phyloP scores from a whole-genome alignment of 2,113 vertebrate genomes.

The Riparia riparia region DNA sequence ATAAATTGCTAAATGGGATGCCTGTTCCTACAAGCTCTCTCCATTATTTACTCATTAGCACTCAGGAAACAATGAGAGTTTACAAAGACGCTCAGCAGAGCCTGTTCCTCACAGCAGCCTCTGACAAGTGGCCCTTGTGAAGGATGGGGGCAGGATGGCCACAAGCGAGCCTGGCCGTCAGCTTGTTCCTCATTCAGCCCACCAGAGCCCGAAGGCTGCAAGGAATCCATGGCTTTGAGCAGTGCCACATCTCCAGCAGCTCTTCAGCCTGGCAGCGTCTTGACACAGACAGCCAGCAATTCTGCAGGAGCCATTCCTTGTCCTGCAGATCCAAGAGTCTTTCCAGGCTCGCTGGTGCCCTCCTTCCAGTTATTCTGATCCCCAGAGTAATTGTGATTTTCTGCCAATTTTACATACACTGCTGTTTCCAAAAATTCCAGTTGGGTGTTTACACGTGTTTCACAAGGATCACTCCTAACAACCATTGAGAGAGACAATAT shows the following conservation, averaged over 20 bases:
- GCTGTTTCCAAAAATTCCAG: constrained; percentile 4
- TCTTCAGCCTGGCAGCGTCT: background rate
- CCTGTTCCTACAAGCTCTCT: background rate
- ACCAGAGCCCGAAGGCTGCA: background rate
- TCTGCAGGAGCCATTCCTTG: background rate
- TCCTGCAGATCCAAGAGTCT: background rate
- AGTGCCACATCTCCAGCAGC: background rate
- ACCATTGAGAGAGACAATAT: background rate
- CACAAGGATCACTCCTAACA: background rate
- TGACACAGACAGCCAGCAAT: background rate
- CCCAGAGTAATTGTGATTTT: background rate
- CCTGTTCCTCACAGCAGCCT: background rate
- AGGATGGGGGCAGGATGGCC: background rate
- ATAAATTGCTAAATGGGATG: background rate
- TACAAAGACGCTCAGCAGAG: background rate
- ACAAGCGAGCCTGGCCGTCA: background rate
- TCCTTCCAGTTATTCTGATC: background rate
- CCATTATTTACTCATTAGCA: background rate
- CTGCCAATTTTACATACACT: background rate
- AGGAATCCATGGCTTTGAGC: background rate
- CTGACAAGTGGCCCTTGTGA: background rate
- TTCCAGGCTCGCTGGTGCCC: background rate
- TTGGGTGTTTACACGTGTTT: constrained; percentile 10
- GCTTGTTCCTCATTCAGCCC: background rate
- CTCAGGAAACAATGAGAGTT: background rate